Evolutionary conservation across 2,888 invertebrate genomes (phyloP).

Genomic region (Tricholauxania praeusta): DNA sequence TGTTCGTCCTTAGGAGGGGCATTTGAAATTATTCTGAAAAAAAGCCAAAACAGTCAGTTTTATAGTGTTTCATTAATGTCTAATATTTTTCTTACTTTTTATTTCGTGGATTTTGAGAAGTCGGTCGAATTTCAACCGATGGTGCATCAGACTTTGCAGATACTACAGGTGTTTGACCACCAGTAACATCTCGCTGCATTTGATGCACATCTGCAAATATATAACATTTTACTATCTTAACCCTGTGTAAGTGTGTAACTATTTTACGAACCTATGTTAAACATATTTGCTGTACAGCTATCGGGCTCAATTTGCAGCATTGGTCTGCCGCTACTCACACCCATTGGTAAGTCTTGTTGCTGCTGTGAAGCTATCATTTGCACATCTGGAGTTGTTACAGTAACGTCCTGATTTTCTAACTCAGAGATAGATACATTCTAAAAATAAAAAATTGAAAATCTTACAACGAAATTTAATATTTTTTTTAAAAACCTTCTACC

Average conservation of each 20-base stretch:
- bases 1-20: constrained; percentile 53
- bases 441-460: not conserved
- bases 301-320: constrained; percentile 8
- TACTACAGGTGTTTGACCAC: constrained; percentile 73
- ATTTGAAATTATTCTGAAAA: constrained; percentile 56
- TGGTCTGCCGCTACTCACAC: not conserved
- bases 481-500: constrained; percentile 41
- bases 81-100: constrained; percentile 33
- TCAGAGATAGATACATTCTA: constrained; percentile 18
- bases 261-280: constrained; percentile 11
- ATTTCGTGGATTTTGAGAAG: constrained; percentile 66
- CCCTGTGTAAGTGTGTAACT: constrained; percentile 41
- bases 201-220: constrained; percentile 47
- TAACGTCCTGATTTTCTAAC: constrained; percentile 28
- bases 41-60: not conserved
- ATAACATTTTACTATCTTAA: constrained; percentile 47
- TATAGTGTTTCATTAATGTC: no score
- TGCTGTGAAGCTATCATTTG: constrained; percentile 9
- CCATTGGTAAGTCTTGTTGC: constrained; percentile 5
- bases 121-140: constrained; percentile 66
- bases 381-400: not conserved
- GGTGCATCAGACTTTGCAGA: constrained; percentile 79
- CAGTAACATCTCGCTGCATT: constrained; percentile 46
- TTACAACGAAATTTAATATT: not conserved
- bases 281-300: constrained; percentile 12